phyloP scores from a whole-genome alignment of 2,888 invertebrate genomes.

The Quadroppia sp. region DNA sequence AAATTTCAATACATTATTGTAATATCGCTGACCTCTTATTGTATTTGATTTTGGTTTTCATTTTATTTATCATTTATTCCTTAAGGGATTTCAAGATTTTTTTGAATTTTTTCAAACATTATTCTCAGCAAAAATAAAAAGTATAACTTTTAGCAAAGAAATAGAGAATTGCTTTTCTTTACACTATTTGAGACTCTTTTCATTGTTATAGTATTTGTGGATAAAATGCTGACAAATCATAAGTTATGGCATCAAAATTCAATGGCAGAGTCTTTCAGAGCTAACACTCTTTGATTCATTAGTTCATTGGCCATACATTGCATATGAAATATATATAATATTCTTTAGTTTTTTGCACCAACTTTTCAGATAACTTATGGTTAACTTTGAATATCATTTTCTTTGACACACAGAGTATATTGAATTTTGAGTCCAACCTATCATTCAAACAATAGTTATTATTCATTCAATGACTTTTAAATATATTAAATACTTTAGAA shows the following conservation, averaged over 20 bases:
- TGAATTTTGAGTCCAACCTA: background rate
- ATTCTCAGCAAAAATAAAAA: background rate
- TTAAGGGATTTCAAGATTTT: constrained; percentile 30
- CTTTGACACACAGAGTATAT: constrained; percentile 9
- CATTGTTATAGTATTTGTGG: background rate
- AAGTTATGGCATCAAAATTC: constrained; percentile 32
- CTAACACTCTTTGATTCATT: constrained; percentile 32
- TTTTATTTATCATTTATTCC: constrained; percentile 29
- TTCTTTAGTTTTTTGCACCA: constrained; percentile 26
- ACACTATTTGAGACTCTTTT: background rate
- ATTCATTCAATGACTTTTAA: background rate
- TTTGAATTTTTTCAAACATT: background rate
- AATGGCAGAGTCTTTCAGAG: constrained; percentile 11
- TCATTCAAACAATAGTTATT: background rate
- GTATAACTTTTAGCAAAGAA: background rate
- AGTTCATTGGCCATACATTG: constrained; percentile 29
- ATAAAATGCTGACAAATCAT: constrained; percentile 34
- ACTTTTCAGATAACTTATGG: constrained; percentile 29
- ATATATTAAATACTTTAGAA: background rate
- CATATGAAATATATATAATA: constrained; percentile 25
- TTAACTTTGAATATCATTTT: constrained; percentile 15
- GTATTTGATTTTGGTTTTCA: background rate
- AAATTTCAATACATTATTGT: background rate
- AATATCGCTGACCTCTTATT: constrained; percentile 13
- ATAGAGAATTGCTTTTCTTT: constrained; percentile 28